These are phyloP conservation scores for Caenorhabditis panamensis DNA, from an alignment of 2,888 invertebrate genomes.

Conservation along the genomic window DNA sequence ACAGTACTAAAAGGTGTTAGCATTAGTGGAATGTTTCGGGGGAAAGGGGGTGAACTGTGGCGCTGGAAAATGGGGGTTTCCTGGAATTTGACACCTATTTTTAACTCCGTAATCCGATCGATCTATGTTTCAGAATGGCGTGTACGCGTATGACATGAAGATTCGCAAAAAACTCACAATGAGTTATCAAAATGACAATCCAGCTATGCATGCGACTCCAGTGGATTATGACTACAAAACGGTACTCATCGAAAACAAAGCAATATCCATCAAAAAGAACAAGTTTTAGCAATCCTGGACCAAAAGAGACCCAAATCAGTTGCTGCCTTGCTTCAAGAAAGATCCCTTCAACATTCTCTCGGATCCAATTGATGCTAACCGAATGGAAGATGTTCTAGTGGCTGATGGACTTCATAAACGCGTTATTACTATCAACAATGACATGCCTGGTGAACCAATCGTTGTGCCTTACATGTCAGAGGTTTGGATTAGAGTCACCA, in stretches of 20 bases:
- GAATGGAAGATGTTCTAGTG: constrained; percentile 67
- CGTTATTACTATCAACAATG: constrained; percentile 72
- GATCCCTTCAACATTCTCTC: constrained; percentile 47
- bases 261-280: no score
- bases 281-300: constrained; percentile 68
- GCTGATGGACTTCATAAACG: constrained; percentile 71
- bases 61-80: no score
- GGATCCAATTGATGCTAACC: constrained; percentile 40
- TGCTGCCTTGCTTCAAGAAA: constrained; percentile 58
- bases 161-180: constrained; percentile 71
- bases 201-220: constrained; percentile 60
- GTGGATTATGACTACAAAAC: constrained; percentile 71
- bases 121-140: constrained; percentile 62
- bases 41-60: no score
- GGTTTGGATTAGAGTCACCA: constrained; percentile 75
- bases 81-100: no score
- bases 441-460: constrained; percentile 74
- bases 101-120: neutral
- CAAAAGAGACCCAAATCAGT: constrained; percentile 68
- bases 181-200: constrained; percentile 64
- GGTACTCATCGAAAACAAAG: constrained; percentile 62
- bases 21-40: no score
- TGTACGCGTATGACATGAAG: constrained; percentile 72
- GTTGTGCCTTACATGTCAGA: constrained; percentile 76
- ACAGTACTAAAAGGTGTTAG: no score